Evolutionary conservation across 2,888 invertebrate genomes (phyloP).

Genomic region (Tetramorium bicarinatum): DNA sequence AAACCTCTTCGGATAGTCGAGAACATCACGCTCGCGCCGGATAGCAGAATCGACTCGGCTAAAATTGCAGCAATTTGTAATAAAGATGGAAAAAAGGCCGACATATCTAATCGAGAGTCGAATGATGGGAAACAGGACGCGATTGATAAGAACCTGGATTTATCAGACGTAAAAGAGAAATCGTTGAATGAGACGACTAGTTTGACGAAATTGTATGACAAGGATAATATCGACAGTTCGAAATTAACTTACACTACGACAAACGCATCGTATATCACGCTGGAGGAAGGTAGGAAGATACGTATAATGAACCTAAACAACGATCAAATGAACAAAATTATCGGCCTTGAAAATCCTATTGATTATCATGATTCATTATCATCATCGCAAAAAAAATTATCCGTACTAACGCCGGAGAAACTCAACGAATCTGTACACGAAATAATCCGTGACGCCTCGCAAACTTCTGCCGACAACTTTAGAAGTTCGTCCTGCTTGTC

Average conservation of each 20-base stretch:
- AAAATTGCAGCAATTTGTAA: background rate
- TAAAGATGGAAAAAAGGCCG: background rate
- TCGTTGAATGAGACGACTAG: background rate
- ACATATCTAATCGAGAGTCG: background rate
- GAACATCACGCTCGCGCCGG: background rate
- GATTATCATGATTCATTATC: background rate
- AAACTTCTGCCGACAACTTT: background rate
- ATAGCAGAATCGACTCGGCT: background rate
- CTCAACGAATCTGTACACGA: background rate
- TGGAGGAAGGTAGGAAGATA: slow-evolving; percentile 58
- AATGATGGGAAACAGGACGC: background rate
- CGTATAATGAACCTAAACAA: slow-evolving; percentile 52
- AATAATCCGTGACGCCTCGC: background rate
- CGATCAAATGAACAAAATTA: slow-evolving; percentile 68
- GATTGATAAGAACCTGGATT: background rate
- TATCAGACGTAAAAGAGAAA: background rate
- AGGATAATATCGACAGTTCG: slow-evolving; percentile 5
- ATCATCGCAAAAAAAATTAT: background rate
- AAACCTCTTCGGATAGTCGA: background rate
- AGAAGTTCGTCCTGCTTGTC: background rate
- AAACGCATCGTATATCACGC: slow-evolving; percentile 38
- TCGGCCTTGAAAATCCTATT: slow-evolving; percentile 47
- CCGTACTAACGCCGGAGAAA: slow-evolving; percentile 11
- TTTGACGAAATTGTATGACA: background rate
- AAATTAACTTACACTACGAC: background rate